Evolutionary conservation across 2,888 invertebrate species (phyloP).

Genomic region (Plagodis dolabraria): DNA sequence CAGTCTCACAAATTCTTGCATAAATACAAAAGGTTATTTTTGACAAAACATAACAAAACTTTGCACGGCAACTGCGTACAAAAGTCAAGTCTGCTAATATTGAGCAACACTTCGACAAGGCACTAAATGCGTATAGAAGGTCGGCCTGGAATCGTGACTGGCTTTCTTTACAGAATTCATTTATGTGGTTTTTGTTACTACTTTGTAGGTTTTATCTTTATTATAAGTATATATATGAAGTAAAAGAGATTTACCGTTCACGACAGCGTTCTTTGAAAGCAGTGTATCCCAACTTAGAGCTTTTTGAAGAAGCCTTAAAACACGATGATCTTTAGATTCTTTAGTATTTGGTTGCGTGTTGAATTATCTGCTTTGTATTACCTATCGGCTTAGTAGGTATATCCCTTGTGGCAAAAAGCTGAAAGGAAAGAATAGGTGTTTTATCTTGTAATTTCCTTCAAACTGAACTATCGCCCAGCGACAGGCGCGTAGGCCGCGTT

Average conservation of each 20-base stretch:
- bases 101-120: conserved; percentile 20
- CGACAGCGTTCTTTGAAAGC: neutral
- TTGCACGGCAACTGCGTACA: conserved; percentile 11
- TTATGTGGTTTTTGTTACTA: conserved; percentile 1
- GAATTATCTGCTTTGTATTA: too few species aligned
- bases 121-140: conserved; percentile 21
- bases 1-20: neutral
- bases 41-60: conserved; percentile 10
- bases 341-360: too few species aligned
- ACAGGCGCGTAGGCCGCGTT: too few species aligned
- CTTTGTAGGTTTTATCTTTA: neutral
- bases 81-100: neutral
- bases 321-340: too few species aligned
- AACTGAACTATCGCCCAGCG: too few species aligned
- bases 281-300: too few species aligned
- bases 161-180: conserved; percentile 24
- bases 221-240: too few species aligned
- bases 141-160: conserved; percentile 21
- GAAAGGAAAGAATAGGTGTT: too few species aligned
- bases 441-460: too few species aligned
- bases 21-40: conserved; percentile 1
- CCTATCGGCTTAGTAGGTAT: too few species aligned
- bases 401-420: too few species aligned
- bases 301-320: too few species aligned
- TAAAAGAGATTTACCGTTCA: neutral